A percentile compares a stretch with the other conserved stretches of the same genome.
Evolutionary conservation across 1,140 invertebrate species (phyloP).

Genomic region (Dendroctonus ponderosae): DNA sequence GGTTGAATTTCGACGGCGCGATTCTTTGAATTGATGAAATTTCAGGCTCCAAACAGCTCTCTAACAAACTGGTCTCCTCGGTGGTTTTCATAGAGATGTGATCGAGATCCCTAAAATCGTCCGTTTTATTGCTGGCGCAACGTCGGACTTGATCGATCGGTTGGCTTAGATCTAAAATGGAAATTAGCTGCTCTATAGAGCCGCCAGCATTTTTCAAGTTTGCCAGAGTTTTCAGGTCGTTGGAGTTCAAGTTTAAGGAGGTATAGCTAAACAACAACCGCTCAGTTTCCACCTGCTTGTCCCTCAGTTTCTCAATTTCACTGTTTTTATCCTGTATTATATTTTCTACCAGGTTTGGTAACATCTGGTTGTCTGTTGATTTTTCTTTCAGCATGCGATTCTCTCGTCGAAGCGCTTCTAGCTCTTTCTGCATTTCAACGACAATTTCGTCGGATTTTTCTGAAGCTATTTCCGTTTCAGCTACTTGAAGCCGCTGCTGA

Average conservation of each 20-base stretch:
- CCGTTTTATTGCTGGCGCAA: conserved; percentile 49
- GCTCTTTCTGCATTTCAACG: conserved; percentile 57
- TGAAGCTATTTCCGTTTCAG: conserved; percentile 57
- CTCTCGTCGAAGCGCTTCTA: conserved; percentile 57
- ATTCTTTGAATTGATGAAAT: conserved; percentile 44
- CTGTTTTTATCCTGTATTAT: conserved; percentile 67
- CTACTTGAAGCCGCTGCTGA: conserved; percentile 52
- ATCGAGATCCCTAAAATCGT: not conserved
- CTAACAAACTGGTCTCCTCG: conserved; percentile 54
- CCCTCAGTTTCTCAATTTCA: conserved; percentile 63
- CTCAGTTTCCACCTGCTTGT: conserved; percentile 55
- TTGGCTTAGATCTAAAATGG: conserved; percentile 39
- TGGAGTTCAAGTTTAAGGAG: conserved; percentile 58
- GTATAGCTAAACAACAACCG: conserved; percentile 53
- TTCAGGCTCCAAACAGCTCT: conserved; percentile 40
- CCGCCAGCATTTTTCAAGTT: conserved; percentile 46
- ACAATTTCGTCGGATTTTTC: conserved; percentile 53
- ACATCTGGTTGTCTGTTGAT: conserved; percentile 49
- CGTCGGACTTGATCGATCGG: conserved; percentile 27
- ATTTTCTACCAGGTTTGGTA: conserved; percentile 61
- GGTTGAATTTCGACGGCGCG: conserved; percentile 28
- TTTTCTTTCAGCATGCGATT: conserved; percentile 56
- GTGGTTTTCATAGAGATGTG: conserved; percentile 15
- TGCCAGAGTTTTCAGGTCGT: conserved; percentile 48
- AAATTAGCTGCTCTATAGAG: conserved; percentile 35